A percentile compares a stretch with the other conserved stretches of the same genome.
phyloP scores from a whole-genome alignment of 2,888 invertebrate genomes.

The Orthonychiurus folsomi region DNA sequence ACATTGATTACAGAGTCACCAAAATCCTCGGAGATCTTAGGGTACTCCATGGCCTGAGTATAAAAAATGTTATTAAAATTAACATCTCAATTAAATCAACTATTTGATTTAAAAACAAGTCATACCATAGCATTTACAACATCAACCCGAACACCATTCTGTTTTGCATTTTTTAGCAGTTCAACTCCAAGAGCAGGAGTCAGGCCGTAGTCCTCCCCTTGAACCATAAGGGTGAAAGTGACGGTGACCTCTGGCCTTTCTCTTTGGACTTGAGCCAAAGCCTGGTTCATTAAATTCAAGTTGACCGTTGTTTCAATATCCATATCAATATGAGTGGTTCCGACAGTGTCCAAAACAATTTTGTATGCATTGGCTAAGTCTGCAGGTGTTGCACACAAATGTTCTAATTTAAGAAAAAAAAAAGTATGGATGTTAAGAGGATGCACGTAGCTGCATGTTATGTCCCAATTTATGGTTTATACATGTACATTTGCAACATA shows the following conservation, averaged over 20 bases:
- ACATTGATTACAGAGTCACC: slow-evolving; percentile 35
- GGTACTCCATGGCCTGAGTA: slow-evolving; percentile 37
- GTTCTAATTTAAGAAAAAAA: slow-evolving; percentile 36
- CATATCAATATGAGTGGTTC: slow-evolving; percentile 33
- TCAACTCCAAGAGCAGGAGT: slow-evolving; percentile 33
- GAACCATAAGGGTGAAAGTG: slow-evolving; percentile 35
- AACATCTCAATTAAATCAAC: no score
- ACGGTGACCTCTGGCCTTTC: slow-evolving; percentile 30
- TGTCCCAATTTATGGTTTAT: no score
- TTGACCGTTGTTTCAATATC: slow-evolving; percentile 36
- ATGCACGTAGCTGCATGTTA: no score
- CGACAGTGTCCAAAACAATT: slow-evolving; percentile 28
- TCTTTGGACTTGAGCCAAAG: slow-evolving; percentile 30
- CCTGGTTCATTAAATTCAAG: slow-evolving; percentile 30
- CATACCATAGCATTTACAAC: slow-evolving; percentile 28
- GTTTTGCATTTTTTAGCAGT: slow-evolving; percentile 27
- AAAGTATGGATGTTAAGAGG: no score
- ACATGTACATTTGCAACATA: no score
- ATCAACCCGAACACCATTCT: slow-evolving; percentile 32
- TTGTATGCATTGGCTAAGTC: slow-evolving; percentile 29
- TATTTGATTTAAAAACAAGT: no score
- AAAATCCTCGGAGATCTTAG: slow-evolving; percentile 22
- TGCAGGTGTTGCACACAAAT: slow-evolving; percentile 23
- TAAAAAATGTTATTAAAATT: no score
- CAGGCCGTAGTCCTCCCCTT: slow-evolving; percentile 38